phyloP scores from a whole-genome alignment of 1,140 invertebrate species.

The Parasteatoda tepidariorum region DNA sequence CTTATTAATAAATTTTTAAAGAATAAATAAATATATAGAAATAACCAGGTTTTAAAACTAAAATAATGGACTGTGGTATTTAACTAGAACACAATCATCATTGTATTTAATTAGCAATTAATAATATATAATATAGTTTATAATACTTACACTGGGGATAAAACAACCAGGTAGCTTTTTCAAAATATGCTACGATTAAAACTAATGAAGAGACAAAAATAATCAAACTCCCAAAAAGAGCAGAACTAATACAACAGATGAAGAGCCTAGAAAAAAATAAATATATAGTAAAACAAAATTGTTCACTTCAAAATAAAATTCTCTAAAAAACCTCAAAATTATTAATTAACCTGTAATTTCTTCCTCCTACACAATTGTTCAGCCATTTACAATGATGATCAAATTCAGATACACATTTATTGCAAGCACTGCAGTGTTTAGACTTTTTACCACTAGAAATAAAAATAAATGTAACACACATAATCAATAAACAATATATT shows the following conservation, averaged over 20 bases:
- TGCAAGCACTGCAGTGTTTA: conserved; percentile 96
- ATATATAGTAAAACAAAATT: background rate
- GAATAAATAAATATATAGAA: too few relatives aligned
- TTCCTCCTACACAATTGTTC: conserved; percentile 92
- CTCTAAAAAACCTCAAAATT: conserved; percentile 21
- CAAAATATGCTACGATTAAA: conserved; percentile 77
- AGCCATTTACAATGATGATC: conserved; percentile 98
- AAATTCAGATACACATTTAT: conserved; percentile 94
- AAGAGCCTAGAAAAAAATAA: conserved; percentile 74
- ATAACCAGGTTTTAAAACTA: too few relatives aligned
- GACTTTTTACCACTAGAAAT: conserved; percentile 70
- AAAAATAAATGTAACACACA: background rate
- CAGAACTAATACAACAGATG: conserved; percentile 85
- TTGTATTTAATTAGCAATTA: too few relatives aligned
- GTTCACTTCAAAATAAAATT: conserved; percentile 10
- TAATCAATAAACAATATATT: background rate
- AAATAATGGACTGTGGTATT: too few relatives aligned
- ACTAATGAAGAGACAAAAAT: conserved; percentile 74
- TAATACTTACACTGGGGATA: conserved; percentile 21
- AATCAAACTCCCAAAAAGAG: conserved; percentile 77
- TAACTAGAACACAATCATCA: too few relatives aligned
- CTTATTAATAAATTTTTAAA: too few relatives aligned
- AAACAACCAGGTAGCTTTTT: conserved; percentile 64
- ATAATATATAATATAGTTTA: too few relatives aligned
- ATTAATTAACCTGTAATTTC: conserved; percentile 79